phyloP scores from a whole-genome alignment of 2,797 vertebrate species.

The Chiroxiphia lanceolata region DNA sequence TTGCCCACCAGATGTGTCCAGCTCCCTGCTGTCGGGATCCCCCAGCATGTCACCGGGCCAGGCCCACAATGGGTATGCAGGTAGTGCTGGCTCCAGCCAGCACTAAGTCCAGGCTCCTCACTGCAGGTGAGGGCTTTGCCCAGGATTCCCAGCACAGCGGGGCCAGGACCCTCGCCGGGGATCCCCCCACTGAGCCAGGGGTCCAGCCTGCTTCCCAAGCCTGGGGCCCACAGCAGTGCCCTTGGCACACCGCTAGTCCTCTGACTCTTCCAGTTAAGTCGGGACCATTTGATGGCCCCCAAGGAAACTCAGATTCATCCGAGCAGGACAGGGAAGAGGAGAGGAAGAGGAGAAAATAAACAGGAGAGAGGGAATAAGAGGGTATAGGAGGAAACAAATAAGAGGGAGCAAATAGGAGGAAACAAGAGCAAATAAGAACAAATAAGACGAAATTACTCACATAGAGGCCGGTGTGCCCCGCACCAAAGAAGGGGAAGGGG shows the following conservation, averaged over 20 bases:
- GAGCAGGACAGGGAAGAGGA: background rate
- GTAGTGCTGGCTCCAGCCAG: background rate
- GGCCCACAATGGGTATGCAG: fast-evolving
- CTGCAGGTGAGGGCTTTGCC: fast-evolving
- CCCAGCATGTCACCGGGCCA: fast-evolving
- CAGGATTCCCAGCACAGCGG: fast-evolving
- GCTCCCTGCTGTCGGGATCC: fast-evolving
- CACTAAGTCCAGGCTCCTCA: background rate
- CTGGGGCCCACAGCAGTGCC: background rate
- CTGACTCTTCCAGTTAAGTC: background rate
- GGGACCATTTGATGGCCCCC: background rate
- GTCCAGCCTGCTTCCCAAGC: fast-evolving
- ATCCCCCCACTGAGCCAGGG: background rate
- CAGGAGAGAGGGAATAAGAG: background rate
- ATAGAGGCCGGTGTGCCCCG: conserved; percentile 90
- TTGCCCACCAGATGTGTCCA: background rate
- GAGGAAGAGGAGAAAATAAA: background rate
- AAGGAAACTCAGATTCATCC: background rate
- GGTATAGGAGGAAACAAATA: background rate
- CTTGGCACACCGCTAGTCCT: background rate
- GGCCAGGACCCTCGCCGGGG: background rate
- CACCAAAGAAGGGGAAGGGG: conserved; percentile 93
- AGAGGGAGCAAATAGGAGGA: background rate
- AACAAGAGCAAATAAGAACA: background rate
- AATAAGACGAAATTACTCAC: conserved; percentile 77